phyloP scores from a whole-genome alignment of 2,888 invertebrate species.

The Ophion obscuratus region DNA sequence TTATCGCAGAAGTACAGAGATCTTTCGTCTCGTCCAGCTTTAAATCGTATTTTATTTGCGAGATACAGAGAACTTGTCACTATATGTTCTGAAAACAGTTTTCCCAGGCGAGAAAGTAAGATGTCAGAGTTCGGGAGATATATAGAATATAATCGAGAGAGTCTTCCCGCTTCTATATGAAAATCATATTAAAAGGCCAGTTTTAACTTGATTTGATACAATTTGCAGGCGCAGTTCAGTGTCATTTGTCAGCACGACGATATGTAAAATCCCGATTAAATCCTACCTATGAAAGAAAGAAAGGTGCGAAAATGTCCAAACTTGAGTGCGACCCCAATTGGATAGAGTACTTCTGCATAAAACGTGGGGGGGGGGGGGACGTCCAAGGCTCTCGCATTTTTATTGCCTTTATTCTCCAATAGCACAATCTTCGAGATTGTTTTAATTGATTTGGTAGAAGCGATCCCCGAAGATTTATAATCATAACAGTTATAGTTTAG shows the following conservation, averaged over 20 bases:
- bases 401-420: too few relatives aligned
- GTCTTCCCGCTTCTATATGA: constrained; percentile 39
- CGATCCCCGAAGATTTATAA: too few relatives aligned
- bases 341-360: background rate
- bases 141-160: constrained; percentile 3
- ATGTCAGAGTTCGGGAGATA: background rate
- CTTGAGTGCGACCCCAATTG: constrained; percentile 16
- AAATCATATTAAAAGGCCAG: constrained; percentile 53
- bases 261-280: constrained; percentile 3
- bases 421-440: too few relatives aligned
- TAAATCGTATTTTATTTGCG: background rate
- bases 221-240: constrained; percentile 40
- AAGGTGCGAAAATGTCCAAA: constrained; percentile 5
- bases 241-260: constrained; percentile 37
- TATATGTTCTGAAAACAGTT: constrained; percentile 13
- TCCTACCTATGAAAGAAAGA: too few relatives aligned
- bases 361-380: background rate
- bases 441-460: too few relatives aligned
- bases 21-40: background rate
- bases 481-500: too few relatives aligned
- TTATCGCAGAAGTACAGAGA: background rate
- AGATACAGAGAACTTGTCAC: constrained; percentile 3
- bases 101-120: background rate
- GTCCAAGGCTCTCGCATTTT: too few relatives aligned
- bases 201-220: constrained; percentile 56